Percentiles rank a stretch among this genome's conserved stretches.
Conservation (phyloP, 2,888 invertebrate genomes). For the Autographa gamma region DNA sequence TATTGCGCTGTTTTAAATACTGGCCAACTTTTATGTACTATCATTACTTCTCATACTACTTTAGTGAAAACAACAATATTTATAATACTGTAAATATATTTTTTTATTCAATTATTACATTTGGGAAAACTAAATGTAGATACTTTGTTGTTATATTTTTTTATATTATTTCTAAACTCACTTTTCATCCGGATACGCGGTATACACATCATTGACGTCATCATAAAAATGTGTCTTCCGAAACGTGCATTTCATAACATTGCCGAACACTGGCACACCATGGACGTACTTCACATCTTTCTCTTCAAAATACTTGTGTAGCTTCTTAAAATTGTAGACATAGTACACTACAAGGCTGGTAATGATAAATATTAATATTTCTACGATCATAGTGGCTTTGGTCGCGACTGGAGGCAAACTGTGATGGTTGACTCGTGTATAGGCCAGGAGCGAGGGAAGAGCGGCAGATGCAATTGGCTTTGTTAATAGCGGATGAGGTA, state of each 20-base stretch:
- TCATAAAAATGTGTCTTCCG: conserved; percentile 67
- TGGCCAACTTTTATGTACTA: no score
- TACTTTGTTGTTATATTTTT: no score
- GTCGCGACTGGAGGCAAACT: not conserved
- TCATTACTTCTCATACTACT: no score
- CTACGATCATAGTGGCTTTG: conserved; percentile 71
- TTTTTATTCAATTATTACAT: no score
- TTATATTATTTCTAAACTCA: conserved; percentile 49
- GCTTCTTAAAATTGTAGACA: conserved; percentile 65
- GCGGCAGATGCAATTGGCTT: not conserved
- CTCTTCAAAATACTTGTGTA: conserved; percentile 66
- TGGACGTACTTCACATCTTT: conserved; percentile 72
- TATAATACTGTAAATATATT: no score
- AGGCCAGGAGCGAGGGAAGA: not conserved
- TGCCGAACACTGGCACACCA: conserved; percentile 78
- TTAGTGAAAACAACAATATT: no score
- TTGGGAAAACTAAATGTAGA: no score
- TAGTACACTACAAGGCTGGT: conserved; percentile 66
- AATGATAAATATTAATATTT: conserved; percentile 71
- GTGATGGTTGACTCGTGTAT: not conserved
- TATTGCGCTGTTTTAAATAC: no score
- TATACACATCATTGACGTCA: conserved; percentile 71
- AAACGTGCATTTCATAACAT: conserved; percentile 63
- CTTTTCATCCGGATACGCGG: conserved; percentile 77
- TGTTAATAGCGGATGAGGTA: not conserved